Evolutionary conservation across 2,113 vertebrate genomes (phyloP).

Genomic region (Sphyrna mokarran): DNA sequence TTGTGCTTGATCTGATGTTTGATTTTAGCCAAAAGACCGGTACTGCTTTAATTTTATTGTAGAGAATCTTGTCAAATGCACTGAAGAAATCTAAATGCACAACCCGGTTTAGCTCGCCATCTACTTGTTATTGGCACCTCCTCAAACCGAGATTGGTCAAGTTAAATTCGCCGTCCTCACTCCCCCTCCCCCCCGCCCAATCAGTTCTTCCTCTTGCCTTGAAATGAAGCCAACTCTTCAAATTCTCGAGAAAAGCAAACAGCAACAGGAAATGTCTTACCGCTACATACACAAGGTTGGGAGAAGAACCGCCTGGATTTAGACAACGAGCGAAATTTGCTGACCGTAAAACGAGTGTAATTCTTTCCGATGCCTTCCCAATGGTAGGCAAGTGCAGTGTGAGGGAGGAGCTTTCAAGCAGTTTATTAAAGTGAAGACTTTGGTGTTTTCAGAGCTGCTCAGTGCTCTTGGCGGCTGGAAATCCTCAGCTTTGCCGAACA

Average conservation of each 20-base stretch:
- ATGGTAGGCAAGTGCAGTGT: background rate
- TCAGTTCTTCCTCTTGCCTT: background rate
- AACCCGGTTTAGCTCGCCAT: background rate
- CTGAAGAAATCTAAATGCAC: background rate
- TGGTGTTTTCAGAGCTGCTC: background rate
- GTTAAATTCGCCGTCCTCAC: background rate
- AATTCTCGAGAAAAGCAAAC: background rate
- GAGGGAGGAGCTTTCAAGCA: background rate
- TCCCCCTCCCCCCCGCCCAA: background rate
- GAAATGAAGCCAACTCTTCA: background rate
- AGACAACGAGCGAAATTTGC: background rate
- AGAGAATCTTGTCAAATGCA: background rate
- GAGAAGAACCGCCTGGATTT: background rate
- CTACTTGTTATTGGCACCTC: background rate
- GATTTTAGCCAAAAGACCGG: no score
- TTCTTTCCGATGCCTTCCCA: background rate
- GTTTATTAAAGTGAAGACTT: slow-evolving; percentile 11
- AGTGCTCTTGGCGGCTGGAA: background rate
- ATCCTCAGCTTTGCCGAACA: no score
- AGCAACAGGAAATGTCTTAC: background rate
- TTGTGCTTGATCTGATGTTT: no score
- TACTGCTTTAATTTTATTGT: background rate
- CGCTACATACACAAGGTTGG: no score
- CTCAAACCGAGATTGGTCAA: background rate
- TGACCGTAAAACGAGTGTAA: background rate